phyloP scores from a whole-genome alignment of 1,140 invertebrate species.

The Nebria ingens region DNA sequence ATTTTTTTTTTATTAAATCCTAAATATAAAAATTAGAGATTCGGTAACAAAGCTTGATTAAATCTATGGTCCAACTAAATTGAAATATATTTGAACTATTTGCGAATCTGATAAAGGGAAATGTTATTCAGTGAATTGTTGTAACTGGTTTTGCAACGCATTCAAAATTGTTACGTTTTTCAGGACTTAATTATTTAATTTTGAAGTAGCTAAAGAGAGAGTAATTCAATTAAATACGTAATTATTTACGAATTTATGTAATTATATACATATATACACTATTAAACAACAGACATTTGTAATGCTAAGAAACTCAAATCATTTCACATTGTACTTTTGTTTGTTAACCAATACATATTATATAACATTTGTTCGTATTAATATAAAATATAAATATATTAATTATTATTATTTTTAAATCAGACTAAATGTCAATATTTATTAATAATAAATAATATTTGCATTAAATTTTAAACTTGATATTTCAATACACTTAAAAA shows the following conservation, averaged over 20 bases:
- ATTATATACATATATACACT: background rate
- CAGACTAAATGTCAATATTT: background rate
- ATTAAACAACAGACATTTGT: background rate
- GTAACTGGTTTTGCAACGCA: no score
- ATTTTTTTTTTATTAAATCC: no score
- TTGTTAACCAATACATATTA: no score
- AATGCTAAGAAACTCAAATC: background rate
- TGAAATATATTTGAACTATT: background rate
- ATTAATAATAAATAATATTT: no score
- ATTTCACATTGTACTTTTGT: no score
- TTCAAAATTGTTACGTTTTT: background rate
- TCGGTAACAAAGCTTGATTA: no score
- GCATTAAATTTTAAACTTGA: no score
- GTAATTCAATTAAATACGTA: background rate
- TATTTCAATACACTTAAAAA: no score
- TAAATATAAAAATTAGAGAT: no score
- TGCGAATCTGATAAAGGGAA: background rate
- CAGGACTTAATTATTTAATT: background rate
- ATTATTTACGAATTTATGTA: background rate
- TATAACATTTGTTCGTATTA: no score
- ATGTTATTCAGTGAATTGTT: background rate
- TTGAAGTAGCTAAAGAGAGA: background rate
- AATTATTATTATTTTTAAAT: background rate
- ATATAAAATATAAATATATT: background rate
- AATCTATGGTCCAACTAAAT: no score